These are phyloP conservation scores for Engystomops pustulosus DNA, from an alignment of 2,113 vertebrate genomes.

Conservation along the genomic window DNA sequence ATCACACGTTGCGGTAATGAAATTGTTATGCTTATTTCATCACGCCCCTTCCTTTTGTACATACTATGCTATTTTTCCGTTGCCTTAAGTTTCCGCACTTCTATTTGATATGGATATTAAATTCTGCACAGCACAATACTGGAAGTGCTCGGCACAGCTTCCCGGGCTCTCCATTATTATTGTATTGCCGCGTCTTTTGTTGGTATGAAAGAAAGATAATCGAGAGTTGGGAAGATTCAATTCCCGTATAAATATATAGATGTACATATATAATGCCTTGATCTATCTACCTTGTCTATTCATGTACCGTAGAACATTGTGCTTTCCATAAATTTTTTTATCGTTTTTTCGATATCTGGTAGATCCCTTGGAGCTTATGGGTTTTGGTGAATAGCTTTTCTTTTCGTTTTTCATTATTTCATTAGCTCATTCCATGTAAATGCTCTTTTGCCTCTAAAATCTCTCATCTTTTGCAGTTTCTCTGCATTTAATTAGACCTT, in stretches of 20 bases:
- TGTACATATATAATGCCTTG: constrained; percentile 33
- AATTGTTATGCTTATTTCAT: constrained; percentile 10
- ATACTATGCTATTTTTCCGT: neutral
- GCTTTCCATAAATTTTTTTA: constrained; percentile 6
- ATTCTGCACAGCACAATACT: constrained; percentile 7
- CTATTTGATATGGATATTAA: constrained; percentile 32
- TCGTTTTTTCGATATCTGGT: constrained; percentile 41
- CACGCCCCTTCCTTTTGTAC: neutral
- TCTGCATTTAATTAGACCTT: constrained; percentile 55
- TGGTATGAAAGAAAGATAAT: constrained; percentile 23
- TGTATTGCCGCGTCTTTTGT: neutral
- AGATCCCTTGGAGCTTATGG: neutral
- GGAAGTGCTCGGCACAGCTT: constrained; percentile 2
- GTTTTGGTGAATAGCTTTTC: constrained; percentile 23
- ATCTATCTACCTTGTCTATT: constrained; percentile 36
- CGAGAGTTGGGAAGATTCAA: constrained; percentile 9
- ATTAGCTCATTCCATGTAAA: constrained; percentile 50
- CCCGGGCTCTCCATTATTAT: neutral
- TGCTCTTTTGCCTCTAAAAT: neutral
- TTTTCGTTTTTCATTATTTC: constrained; percentile 45
- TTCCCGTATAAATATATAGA: neutral
- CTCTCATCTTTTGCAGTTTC: constrained; percentile 36
- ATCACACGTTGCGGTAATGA: constrained; percentile 16
- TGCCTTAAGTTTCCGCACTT: neutral
- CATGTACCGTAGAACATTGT: constrained; percentile 3